A percentile compares a stretch with the other conserved stretches of the same genome.
Conservation (phyloP, 2,113 vertebrate genomes). For the Petaurus breviceps region DNA sequence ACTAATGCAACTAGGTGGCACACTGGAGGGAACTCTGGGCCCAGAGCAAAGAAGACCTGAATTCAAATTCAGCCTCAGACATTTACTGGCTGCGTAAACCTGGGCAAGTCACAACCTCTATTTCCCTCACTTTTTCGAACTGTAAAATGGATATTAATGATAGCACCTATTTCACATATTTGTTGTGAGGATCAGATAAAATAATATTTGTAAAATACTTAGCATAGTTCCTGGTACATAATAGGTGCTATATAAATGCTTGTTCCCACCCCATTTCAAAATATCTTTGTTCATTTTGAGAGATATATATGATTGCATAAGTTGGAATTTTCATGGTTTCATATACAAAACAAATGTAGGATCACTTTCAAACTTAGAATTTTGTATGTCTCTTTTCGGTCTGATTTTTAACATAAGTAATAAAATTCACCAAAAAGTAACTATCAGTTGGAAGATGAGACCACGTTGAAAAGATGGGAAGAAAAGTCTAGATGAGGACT, state of each 20-base stretch:
- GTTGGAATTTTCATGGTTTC: constrained; percentile 34
- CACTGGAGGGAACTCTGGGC: neutral
- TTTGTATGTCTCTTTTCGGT: neutral
- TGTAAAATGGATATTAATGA: neutral
- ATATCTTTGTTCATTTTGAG: constrained; percentile 4
- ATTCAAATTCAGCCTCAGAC: neutral
- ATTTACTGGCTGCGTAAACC: neutral
- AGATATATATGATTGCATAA: neutral
- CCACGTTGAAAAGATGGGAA: neutral
- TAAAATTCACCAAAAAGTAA: neutral
- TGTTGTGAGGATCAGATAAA: neutral
- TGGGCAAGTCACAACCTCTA: neutral
- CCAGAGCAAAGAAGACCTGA: neutral
- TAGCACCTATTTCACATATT: neutral
- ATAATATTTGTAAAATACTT: neutral
- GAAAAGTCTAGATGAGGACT: neutral
- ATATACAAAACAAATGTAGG: neutral
- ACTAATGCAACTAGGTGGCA: neutral
- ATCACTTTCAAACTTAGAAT: neutral
- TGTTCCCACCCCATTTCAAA: neutral
- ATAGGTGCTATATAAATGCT: neutral
- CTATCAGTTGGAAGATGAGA: neutral
- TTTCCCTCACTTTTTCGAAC: neutral
- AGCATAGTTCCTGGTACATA: neutral
- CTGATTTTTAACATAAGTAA: neutral